Conservation (phyloP, 2,888 invertebrate genomes). For the Eucriotettix oculatus region DNA sequence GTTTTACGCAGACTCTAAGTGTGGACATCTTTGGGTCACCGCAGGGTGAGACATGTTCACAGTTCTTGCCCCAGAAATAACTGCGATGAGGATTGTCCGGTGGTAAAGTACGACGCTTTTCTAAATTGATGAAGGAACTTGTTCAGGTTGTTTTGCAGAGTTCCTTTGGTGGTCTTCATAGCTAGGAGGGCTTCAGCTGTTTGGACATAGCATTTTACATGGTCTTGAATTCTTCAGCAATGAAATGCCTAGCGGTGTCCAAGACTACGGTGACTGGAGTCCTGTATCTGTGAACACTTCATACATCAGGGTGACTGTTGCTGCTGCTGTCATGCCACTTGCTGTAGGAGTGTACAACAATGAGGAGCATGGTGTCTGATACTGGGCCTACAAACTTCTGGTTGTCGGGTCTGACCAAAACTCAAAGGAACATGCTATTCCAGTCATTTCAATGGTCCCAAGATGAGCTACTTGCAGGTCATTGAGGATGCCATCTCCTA, state of each 20-base stretch:
- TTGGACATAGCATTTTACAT: too few species aligned
- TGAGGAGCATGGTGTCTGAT: too few species aligned
- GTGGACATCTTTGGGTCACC: background rate
- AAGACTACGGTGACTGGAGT: too few species aligned
- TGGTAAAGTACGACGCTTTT: background rate
- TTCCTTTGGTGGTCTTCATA: background rate
- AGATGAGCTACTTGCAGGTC: constrained; percentile 14
- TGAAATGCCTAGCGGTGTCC: too few species aligned
- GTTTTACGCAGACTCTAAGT: too few species aligned
- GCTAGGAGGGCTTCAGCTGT: background rate
- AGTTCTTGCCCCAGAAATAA: constrained; percentile 35
- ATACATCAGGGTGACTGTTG: too few species aligned
- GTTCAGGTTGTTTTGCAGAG: background rate
- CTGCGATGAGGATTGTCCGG: background rate
- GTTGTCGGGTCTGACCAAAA: constrained; percentile 15
- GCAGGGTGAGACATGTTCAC: constrained; percentile 24
- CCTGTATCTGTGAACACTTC: too few species aligned
- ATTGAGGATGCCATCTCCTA: constrained; percentile 9
- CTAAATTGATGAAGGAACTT: background rate
- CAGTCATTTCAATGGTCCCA: constrained; percentile 19
- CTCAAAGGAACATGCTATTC: constrained; percentile 12
- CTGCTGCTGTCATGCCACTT: too few species aligned
- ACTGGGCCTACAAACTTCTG: constrained; percentile 5
- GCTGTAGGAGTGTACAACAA: too few species aligned
- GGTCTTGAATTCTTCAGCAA: too few species aligned